Evolutionary conservation across 2,888 invertebrate species (phyloP), one percentile per base, ranked within the genome.

Genomic region (Amiota mariae): DNA sequence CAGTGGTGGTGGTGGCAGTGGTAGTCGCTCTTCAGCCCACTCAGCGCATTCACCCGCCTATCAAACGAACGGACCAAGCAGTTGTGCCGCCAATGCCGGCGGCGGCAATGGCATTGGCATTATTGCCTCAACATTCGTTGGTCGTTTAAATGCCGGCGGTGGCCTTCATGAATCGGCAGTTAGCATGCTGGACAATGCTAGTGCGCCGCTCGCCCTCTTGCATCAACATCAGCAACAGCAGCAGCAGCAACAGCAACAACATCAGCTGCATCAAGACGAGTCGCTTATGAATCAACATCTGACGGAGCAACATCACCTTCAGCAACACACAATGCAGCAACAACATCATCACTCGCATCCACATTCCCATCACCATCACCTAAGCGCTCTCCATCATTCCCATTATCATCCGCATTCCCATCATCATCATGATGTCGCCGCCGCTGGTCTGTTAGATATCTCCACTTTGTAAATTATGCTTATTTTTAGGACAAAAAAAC

Each of bases 401-500:
- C 77, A 80, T 13, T 76, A 80, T 15, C 80, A 79, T 48, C 78
- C 80, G 51, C 82, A 79, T 6, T 82, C 78, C 12, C 87, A 80
- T 48, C 81, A 79, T 64, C 80, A 81, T 36, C 81, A 78, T 11
- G 77, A 77, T 36, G 85, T 84, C 79, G 82, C 80, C 74, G 79
- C 85, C 79, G 81, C 86, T 75, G 89, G 88, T 78, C 85, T 90
- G 80, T 84, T 90, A 88, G 90, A 89, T 87, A 90, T 90, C 79
- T 88, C 90, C 85, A 88, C 89, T 80, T 86, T 89, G 89, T 89
- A 89, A 89, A 88, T 87, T 87, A 86, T 85, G 85, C 59, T 59
- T 61, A 70, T 76, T 74, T 72, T 70, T 73, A 73, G 68, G 51
- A 49, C 46, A 59, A 15, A 73, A n/a, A 61, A 57, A 20, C 1